A percentile compares a stretch with the other conserved stretches of the same genome.
Conservation (phyloP, 2,797 vertebrate genomes). For the Pseudochirops cupreus region DNA sequence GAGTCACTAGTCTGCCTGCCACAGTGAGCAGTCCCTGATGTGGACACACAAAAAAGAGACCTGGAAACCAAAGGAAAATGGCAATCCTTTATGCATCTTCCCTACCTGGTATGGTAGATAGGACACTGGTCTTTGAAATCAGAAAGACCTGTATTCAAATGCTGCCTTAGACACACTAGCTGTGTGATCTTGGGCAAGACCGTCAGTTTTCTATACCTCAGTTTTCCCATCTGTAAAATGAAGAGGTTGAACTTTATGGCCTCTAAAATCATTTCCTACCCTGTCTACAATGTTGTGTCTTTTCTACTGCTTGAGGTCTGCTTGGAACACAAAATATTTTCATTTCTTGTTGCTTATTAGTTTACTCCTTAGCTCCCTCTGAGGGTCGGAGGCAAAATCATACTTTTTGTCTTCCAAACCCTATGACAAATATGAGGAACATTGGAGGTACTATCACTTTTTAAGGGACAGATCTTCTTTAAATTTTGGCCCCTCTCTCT, state of each 20-base stretch:
- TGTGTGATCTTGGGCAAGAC: background rate
- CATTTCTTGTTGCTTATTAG: background rate
- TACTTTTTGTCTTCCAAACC: background rate
- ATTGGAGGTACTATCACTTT: background rate
- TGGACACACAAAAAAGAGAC: background rate
- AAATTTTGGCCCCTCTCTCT: background rate
- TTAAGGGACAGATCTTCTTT: background rate
- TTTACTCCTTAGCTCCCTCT: background rate
- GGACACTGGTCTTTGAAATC: background rate
- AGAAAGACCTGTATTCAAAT: background rate
- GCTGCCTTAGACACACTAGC: background rate
- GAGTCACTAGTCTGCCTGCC: background rate
- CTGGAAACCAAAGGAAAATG: background rate
- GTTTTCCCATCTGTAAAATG: background rate
- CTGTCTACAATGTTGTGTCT: background rate
- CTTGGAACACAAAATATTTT: background rate
- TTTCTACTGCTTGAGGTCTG: background rate
- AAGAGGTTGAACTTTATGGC: background rate
- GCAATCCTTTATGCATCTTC: background rate
- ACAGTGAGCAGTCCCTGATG: background rate
- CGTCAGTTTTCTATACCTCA: background rate
- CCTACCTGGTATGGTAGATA: too few species aligned
- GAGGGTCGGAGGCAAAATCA: background rate
- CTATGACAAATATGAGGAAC: background rate
- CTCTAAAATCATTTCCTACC: background rate